Evolutionary conservation across 2,888 invertebrate genomes (phyloP).

Genomic region (Chalcis sispes): DNA sequence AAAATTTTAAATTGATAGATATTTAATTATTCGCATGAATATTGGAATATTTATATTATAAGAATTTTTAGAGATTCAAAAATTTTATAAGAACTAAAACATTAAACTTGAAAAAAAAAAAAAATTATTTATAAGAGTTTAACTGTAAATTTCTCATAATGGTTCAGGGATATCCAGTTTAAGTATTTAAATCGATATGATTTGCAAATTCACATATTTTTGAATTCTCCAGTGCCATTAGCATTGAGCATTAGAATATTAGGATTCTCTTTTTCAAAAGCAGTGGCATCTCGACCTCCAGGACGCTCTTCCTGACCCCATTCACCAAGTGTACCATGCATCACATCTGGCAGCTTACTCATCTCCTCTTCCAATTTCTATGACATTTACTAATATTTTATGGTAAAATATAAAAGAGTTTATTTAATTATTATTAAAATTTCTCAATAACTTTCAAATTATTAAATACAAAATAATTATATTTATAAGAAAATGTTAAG

Average conservation of each 20-base stretch:
- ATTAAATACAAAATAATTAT: too few relatives aligned
- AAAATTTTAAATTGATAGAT: too few relatives aligned
- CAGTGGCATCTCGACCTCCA: conserved; percentile 83
- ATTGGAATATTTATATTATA: too few relatives aligned
- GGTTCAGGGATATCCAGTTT: too few relatives aligned
- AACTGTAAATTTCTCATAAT: too few relatives aligned
- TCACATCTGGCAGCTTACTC: conserved; percentile 83
- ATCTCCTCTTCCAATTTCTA: conserved; percentile 85
- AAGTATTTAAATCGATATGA: too few relatives aligned
- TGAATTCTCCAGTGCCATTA: conserved; percentile 85
- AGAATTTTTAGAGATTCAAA: too few relatives aligned
- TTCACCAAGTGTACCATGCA: conserved; percentile 84
- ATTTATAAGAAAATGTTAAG: too few relatives aligned
- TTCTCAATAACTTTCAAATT: conserved; percentile 23
- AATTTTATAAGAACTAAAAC: too few relatives aligned
- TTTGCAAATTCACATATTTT: conserved; percentile 81
- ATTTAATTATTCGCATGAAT: too few relatives aligned
- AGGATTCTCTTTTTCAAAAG: conserved; percentile 88
- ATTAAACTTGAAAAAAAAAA: too few relatives aligned
- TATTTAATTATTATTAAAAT: conserved; percentile 22
- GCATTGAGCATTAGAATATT: conserved; percentile 83
- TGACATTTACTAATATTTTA: conserved; percentile 72
- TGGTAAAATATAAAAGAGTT: conserved; percentile 58
- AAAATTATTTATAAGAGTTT: too few relatives aligned
- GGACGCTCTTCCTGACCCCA: conserved; percentile 84